phyloP scores from a whole-genome alignment of 2,113 vertebrate species.

The Tragelaphus strepsiceros region DNA sequence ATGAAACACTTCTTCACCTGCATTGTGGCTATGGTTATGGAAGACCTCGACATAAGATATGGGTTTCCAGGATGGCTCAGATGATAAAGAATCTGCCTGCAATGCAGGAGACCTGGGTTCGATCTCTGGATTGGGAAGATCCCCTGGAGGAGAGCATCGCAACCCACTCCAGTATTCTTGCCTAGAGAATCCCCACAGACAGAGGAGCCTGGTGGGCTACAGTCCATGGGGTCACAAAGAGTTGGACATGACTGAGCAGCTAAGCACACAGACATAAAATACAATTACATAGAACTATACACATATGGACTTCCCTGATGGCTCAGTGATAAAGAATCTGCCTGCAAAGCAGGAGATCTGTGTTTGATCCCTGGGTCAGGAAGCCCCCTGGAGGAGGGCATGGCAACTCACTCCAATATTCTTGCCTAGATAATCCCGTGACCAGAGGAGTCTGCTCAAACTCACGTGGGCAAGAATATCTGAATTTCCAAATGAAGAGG shows the following conservation, averaged over 20 bases:
- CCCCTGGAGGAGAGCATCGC: not conserved
- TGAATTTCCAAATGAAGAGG: not conserved
- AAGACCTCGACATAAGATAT: no score
- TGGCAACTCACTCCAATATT: not conserved
- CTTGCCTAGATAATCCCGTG: not conserved
- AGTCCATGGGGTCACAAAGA: not conserved
- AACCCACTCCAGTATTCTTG: not conserved
- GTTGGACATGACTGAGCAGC: not conserved
- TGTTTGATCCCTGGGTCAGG: not conserved
- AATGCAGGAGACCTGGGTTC: no score
- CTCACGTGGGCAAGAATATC: not conserved
- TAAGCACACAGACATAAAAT: not conserved
- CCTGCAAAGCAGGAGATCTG: not conserved
- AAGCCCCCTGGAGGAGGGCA: not conserved
- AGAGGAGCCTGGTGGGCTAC: not conserved
- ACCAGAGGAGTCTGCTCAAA: not conserved
- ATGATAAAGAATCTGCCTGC: not conserved
- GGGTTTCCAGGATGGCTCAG: no score
- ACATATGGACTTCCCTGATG: not conserved
- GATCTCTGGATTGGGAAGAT: no score
- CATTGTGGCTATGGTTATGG: no score
- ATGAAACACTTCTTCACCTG: no score
- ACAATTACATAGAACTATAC: not conserved
- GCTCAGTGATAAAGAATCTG: not conserved
- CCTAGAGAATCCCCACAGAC: not conserved